Percentiles rank a stretch among this genome's conserved stretches.
Evolutionary conservation across 2,888 invertebrate genomes (phyloP).

Genomic region (Sinopyrophorus schimmeli): DNA sequence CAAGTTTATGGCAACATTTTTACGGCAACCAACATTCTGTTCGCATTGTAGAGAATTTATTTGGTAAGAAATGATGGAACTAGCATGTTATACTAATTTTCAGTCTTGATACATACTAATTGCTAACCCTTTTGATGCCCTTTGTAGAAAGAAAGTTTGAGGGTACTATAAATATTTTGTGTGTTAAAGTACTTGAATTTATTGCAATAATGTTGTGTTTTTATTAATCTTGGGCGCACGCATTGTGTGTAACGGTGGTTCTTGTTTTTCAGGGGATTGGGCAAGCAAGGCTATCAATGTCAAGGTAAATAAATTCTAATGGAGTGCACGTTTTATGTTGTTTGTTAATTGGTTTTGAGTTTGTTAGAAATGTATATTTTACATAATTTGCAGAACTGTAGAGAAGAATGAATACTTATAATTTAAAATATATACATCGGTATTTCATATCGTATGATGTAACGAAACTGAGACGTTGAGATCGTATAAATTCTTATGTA

Average conservation of each 20-base stretch:
- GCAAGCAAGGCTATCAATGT: conserved; percentile 97
- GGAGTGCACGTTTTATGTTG: conserved; percentile 26
- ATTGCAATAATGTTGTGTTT: conserved; percentile 31
- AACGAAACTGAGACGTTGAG: no score
- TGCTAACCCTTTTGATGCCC: conserved; percentile 7
- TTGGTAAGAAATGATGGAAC: conserved; percentile 76
- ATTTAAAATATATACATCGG: no score
- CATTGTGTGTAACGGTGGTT: conserved; percentile 39
- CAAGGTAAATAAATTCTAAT: conserved; percentile 70
- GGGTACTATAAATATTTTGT: conserved; percentile 20
- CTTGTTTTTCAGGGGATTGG: conserved; percentile 85
- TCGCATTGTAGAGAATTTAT: conserved; percentile 99
- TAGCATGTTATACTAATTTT: background rate
- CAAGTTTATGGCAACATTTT: conserved; percentile 99
- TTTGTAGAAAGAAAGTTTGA: conserved; percentile 10
- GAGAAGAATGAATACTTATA: no score
- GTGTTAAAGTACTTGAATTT: conserved; percentile 18
- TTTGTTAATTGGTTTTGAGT: conserved; percentile 1
- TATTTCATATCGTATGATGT: no score
- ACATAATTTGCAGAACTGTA: no score
- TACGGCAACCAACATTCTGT: conserved; percentile 99
- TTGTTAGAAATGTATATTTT: no score
- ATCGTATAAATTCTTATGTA: no score
- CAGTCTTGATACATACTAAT: background rate
- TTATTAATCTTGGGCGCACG: conserved; percentile 36